Percentiles rank a stretch among this genome's conserved stretches.
phyloP scores from a whole-genome alignment of 2,113 vertebrate genomes.

The Carlito syrichta region DNA sequence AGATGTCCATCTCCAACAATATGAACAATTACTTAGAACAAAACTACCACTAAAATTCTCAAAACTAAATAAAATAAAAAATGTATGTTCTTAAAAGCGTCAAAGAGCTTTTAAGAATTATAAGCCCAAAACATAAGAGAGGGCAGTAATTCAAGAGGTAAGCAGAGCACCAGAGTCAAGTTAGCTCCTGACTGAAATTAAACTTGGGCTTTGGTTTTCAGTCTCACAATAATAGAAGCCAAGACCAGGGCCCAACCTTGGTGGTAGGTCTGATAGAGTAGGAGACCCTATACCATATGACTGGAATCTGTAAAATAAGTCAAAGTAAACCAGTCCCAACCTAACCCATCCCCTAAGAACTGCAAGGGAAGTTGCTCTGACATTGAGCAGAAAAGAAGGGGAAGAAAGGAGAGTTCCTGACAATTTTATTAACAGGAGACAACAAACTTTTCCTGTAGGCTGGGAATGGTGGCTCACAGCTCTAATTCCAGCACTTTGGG shows the following conservation, averaged over 20 bases:
- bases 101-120: background rate
- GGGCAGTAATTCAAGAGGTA: background rate
- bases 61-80: conserved; percentile 17
- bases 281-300: background rate
- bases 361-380: background rate
- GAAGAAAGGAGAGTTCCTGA: background rate
- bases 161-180: background rate
- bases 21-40: background rate
- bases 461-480: too few relatives aligned
- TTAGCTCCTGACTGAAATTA: background rate
- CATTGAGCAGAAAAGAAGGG: background rate
- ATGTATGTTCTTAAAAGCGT: background rate
- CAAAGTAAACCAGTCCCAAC: background rate
- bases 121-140: background rate
- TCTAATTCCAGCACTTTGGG: too few relatives aligned
- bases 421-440: background rate
- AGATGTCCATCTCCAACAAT: background rate
- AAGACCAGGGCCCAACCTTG: background rate
- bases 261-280: background rate
- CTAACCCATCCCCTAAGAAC: background rate
- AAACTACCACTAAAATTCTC: background rate
- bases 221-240: background rate
- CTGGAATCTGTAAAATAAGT: background rate
- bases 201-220: conserved; percentile 17
- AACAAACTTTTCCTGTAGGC: background rate